Percentiles rank a stretch among this genome's conserved stretches.
phyloP scores from a whole-genome alignment of 2,797 vertebrate species.

The Bufotes viridis region DNA sequence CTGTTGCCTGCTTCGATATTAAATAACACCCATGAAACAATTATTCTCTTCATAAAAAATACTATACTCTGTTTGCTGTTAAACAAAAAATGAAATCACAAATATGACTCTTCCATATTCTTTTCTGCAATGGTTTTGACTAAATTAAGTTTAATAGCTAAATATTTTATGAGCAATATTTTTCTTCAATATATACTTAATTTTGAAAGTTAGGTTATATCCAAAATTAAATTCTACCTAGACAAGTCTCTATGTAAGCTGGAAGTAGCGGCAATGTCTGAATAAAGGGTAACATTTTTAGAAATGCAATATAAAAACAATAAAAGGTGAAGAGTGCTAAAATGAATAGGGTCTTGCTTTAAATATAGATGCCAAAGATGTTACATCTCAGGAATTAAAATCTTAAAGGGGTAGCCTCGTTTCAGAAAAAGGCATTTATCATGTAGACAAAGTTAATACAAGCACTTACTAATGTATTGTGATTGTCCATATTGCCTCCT shows the following conservation, averaged over 20 bases:
- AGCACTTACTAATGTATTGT: no score
- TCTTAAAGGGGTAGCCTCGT: neutral
- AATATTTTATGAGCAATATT: conserved; percentile 71
- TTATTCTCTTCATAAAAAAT: conserved; percentile 45
- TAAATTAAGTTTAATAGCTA: conserved; percentile 73
- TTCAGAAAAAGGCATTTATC: no score
- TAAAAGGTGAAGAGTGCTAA: neutral
- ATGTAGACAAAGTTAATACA: no score
- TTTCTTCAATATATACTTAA: conserved; percentile 68
- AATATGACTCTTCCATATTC: conserved; percentile 57
- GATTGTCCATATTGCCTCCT: no score
- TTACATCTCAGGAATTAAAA: neutral
- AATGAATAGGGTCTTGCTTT: conserved; percentile 6
- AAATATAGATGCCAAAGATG: neutral
- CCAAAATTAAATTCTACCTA: conserved; percentile 39
- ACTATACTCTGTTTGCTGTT: conserved; percentile 46
- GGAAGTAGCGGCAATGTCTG: conserved; percentile 2
- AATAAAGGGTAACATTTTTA: conserved; percentile 16
- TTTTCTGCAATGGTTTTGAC: conserved; percentile 70
- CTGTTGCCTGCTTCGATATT: conserved; percentile 48
- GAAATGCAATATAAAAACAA: conserved; percentile 12
- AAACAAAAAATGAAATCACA: conserved; percentile 55
- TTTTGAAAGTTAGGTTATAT: conserved; percentile 61
- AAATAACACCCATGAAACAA: conserved; percentile 54
- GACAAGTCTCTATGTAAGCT: conserved; percentile 8